Conservation (phyloP, 2,113 vertebrate species). For the Lucifuga dentata region DNA sequence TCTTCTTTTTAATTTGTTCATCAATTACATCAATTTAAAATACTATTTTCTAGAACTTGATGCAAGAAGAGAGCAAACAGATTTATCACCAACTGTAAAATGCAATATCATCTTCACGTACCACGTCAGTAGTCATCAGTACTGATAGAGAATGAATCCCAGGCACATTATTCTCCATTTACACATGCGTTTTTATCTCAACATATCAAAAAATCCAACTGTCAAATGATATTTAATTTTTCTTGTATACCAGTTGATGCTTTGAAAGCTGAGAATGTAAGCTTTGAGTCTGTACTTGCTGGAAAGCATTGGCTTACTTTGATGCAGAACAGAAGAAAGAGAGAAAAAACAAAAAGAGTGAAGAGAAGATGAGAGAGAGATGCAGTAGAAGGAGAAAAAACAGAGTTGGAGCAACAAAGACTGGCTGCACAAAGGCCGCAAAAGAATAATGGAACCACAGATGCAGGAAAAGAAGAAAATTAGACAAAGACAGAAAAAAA, state of each 20-base stretch:
- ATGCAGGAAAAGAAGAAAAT: constrained; percentile 3
- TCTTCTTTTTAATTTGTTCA: constrained; percentile 7
- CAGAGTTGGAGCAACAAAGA: constrained; percentile 26
- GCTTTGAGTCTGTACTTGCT: constrained; percentile 60
- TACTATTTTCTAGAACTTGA: neutral
- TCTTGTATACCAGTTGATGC: constrained; percentile 32
- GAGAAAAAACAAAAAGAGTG: constrained; percentile 4
- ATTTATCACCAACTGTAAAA: constrained; percentile 1
- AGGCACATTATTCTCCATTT: constrained; percentile 24
- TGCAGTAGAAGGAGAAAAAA: constrained; percentile 33
- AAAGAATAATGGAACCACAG: neutral
- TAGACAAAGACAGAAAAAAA: constrained; percentile 1
- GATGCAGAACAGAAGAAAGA: constrained; percentile 56
- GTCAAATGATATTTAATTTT: constrained; percentile 23
- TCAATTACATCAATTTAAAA: neutral
- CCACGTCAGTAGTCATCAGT: constrained; percentile 1
- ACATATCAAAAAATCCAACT: constrained; percentile 30
- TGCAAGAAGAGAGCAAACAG: neutral
- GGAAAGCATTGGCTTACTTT: constrained; percentile 60
- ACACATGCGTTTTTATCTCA: constrained; percentile 14
- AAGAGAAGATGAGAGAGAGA: constrained; percentile 49
- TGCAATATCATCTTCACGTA: neutral
- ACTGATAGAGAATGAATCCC: constrained; percentile 26
- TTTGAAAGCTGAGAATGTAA: constrained; percentile 63
- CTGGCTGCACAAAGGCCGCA: constrained; percentile 1